phyloP scores from a whole-genome alignment of 2,113 vertebrate species.

The Urocitellus parryii region DNA sequence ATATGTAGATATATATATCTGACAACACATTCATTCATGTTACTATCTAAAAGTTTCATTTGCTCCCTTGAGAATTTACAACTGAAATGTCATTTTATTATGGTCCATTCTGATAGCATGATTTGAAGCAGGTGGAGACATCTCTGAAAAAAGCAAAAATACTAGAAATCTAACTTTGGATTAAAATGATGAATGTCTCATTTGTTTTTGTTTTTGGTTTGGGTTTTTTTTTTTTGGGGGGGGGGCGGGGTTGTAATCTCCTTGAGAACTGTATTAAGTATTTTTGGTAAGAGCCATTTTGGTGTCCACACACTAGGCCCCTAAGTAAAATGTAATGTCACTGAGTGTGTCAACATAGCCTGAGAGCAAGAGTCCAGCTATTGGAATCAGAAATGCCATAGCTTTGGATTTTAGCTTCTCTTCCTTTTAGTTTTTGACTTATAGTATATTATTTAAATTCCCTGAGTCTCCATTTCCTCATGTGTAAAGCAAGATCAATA shows the following conservation, averaged over 20 bases:
- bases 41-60: neutral
- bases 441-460: conserved; percentile 34
- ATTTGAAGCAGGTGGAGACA: neutral
- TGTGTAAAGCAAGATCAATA: conserved; percentile 26
- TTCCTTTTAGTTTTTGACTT: conserved; percentile 33
- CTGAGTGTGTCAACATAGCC: neutral
- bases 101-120: neutral
- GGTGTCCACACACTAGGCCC: neutral
- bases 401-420: neutral
- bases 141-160: neutral
- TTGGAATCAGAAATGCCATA: neutral
- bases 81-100: conserved; percentile 25
- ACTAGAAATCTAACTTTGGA: conserved; percentile 10
- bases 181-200: conserved; percentile 30
- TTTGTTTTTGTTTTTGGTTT: neutral
- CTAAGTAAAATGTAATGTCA: neutral
- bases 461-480: neutral
- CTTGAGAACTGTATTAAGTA: neutral
- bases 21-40: conserved; percentile 46
- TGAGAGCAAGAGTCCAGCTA: neutral
- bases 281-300: neutral
- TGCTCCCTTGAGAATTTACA: conserved; percentile 28
- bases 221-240: no score
- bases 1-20: neutral
- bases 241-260: neutral